Evolutionary conservation across 2,797 vertebrate genomes (phyloP).

Genomic region (Avahi laniger): DNA sequence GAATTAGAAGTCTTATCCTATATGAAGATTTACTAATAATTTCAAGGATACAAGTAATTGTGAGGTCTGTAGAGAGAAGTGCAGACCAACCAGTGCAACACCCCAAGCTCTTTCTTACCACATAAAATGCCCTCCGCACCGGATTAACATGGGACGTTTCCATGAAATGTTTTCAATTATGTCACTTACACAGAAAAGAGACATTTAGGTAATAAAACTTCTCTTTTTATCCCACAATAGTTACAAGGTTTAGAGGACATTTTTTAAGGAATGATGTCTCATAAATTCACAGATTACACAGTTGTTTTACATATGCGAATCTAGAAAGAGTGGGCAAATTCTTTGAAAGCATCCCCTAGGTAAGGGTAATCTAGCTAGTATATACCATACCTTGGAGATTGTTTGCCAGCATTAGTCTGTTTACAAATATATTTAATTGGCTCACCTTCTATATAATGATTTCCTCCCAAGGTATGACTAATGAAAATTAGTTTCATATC

Average conservation of each 20-base stretch:
- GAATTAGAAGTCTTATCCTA: too few relatives aligned
- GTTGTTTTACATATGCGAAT: background rate
- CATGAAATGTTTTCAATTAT: background rate
- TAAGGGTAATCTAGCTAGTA: background rate
- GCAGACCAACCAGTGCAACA: background rate
- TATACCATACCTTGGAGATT: background rate
- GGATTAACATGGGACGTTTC: background rate
- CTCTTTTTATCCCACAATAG: background rate
- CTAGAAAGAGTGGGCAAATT: background rate
- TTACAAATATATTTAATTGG: background rate
- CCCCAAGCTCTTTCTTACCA: background rate
- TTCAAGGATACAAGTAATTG: background rate
- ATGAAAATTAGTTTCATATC: background rate
- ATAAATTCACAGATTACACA: background rate
- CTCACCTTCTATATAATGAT: background rate
- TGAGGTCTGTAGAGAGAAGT: background rate
- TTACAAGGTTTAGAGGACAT: background rate
- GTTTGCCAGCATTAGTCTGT: background rate
- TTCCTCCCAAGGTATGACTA: background rate
- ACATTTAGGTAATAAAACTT: background rate
- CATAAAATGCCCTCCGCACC: background rate
- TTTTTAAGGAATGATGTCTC: background rate
- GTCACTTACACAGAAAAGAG: background rate
- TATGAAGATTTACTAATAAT: background rate
- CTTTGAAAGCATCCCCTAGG: background rate